Evolutionary conservation across 2,888 invertebrate genomes (phyloP).

Genomic region (Nymphalis c-album): DNA sequence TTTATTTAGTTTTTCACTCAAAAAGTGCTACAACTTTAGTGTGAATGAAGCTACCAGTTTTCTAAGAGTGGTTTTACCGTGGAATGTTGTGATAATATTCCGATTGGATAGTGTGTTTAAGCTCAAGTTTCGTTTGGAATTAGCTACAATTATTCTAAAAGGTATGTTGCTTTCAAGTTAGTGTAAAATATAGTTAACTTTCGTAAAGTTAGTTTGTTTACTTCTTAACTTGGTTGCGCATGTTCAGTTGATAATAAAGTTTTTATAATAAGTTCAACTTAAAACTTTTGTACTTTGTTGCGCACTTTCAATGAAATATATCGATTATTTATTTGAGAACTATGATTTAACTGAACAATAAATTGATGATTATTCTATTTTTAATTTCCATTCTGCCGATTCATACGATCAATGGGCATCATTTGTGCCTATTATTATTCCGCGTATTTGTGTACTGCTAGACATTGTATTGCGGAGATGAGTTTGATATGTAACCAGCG

Average conservation of each 20-base stretch:
- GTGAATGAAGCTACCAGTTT: slow-evolving; percentile 72
- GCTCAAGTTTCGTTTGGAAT: slow-evolving; percentile 56
- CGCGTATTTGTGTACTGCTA: slow-evolving; percentile 1
- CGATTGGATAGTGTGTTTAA: slow-evolving; percentile 69
- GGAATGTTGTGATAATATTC: slow-evolving; percentile 76
- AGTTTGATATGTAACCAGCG: slow-evolving; percentile 12
- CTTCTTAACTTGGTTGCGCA: slow-evolving; percentile 67
- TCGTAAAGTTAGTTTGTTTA: slow-evolving; percentile 71
- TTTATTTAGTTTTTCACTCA: slow-evolving; percentile 61
- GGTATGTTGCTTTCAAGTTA: slow-evolving; percentile 52
- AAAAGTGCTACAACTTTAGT: slow-evolving; percentile 68
- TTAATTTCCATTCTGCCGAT: slow-evolving; percentile 7
- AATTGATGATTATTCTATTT: slow-evolving; percentile 14
- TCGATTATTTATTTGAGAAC: neutral
- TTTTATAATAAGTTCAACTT: slow-evolving; percentile 36
- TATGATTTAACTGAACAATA: neutral
- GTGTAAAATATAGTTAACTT: slow-evolving; percentile 54
- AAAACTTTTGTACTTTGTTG: slow-evolving; percentile 28
- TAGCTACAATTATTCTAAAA: slow-evolving; percentile 54
- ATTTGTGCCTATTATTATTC: slow-evolving; percentile 26
- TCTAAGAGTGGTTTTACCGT: slow-evolving; percentile 66
- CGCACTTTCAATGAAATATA: slow-evolving; percentile 13
- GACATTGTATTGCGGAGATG: slow-evolving; percentile 14
- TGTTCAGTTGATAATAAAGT: slow-evolving; percentile 56
- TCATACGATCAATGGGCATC: slow-evolving; percentile 20